Evolutionary conservation across 1,140 invertebrate genomes (phyloP).

Genomic region (Mercenaria mercenaria): DNA sequence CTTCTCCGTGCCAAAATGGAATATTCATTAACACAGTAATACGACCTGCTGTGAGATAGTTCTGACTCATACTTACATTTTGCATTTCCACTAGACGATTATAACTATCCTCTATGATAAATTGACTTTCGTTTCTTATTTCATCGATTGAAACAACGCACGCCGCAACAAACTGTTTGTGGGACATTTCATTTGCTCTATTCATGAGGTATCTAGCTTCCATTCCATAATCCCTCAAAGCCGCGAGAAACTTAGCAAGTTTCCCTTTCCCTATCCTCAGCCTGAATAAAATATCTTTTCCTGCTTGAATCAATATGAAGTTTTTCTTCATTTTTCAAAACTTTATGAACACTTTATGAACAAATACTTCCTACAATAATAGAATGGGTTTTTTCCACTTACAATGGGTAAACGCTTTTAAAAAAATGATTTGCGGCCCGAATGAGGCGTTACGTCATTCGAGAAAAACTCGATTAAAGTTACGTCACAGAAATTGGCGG

Average conservation of each 20-base stretch:
- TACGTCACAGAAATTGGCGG: too few relatives aligned
- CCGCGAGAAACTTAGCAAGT: background rate
- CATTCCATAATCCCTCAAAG: background rate
- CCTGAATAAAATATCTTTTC: background rate
- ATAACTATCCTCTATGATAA: background rate
- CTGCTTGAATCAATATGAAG: background rate
- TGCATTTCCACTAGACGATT: background rate
- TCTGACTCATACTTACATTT: background rate
- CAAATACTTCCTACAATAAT: too few relatives aligned
- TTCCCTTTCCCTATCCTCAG: background rate
- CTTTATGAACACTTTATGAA: too few relatives aligned
- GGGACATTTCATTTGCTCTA: background rate
- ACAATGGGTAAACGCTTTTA: too few relatives aligned
- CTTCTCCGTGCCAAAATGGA: background rate
- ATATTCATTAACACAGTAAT: background rate
- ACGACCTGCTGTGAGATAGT: background rate
- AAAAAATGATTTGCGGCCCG: too few relatives aligned
- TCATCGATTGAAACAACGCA: background rate
- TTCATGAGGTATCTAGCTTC: background rate
- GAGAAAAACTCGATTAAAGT: too few relatives aligned
- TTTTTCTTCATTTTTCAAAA: too few relatives aligned
- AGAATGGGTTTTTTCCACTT: too few relatives aligned
- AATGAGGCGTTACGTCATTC: too few relatives aligned
- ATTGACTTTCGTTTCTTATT: background rate
- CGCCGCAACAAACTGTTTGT: background rate